phyloP scores from a whole-genome alignment of 1,140 invertebrate species.

The Drosophila lacteicornis region DNA sequence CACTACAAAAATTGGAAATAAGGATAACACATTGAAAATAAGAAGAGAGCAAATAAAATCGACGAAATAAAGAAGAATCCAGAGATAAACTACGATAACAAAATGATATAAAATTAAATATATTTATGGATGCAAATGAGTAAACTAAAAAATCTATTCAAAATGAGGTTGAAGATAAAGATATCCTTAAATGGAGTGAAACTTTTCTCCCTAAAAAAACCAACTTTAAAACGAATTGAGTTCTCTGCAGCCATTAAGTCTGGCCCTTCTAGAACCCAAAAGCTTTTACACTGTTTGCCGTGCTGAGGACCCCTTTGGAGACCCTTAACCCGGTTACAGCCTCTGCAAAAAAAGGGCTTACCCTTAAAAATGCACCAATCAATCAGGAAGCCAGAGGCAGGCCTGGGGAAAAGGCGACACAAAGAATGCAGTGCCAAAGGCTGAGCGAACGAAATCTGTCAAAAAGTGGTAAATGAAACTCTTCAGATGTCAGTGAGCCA shows the following conservation, averaged over 20 bases:
- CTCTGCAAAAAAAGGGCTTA: conserved; percentile 5
- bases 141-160: no score
- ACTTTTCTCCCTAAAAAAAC: not conserved
- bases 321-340: conserved; percentile 38
- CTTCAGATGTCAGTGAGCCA: conserved; percentile 83
- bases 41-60: no score
- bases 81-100: no score
- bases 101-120: no score
- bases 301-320: conserved; percentile 11
- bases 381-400: conserved; percentile 21
- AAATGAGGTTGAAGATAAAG: no score
- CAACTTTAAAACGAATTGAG: conserved; percentile 5
- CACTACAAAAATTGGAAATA: no score
- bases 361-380: conserved; percentile 42
- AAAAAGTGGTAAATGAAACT: conserved; percentile 83
- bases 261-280: not conserved
- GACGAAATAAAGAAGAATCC: no score
- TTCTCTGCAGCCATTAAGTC: conserved; percentile 8
- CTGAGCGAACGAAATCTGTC: conserved; percentile 68
- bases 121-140: no score
- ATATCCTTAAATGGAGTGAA: not conserved
- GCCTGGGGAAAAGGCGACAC: conserved; percentile 18
- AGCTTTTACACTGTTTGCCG: conserved; percentile 25
- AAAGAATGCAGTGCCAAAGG: conserved; percentile 52
- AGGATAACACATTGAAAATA: no score